Percentiles rank a stretch among this genome's conserved stretches.
These are phyloP conservation scores for Menidia beryllina DNA, from an alignment of 2,113 vertebrate genomes.

Conservation along the genomic window DNA sequence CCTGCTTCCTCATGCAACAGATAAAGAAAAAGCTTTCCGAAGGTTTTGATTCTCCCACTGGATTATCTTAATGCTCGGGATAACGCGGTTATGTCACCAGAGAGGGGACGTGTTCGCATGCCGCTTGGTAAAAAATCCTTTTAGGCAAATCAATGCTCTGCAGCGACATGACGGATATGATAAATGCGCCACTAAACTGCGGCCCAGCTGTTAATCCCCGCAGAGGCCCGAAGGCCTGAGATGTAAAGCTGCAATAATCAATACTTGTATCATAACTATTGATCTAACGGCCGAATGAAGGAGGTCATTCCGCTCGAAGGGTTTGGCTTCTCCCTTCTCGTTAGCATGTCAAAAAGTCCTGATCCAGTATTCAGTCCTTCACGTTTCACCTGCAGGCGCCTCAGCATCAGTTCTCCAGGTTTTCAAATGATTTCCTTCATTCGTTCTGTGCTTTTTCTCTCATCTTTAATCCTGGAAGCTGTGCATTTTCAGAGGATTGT, in stretches of 20 bases:
- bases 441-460: too few species aligned
- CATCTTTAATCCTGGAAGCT: too few species aligned
- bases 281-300: not conserved
- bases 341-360: not conserved
- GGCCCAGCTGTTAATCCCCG: constrained; percentile 8
- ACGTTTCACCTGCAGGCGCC: too few species aligned
- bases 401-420: too few species aligned
- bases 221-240: not conserved
- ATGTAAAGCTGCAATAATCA: constrained; percentile 6
- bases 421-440: too few species aligned
- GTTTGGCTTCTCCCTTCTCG: too few species aligned
- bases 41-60: constrained; percentile 58
- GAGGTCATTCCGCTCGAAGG: not conserved
- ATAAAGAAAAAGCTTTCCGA: constrained; percentile 48
- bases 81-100: constrained; percentile 74
- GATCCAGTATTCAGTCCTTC: not conserved
- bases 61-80: constrained; percentile 76
- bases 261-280: not conserved
- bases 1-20: constrained; percentile 33
- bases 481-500: too few species aligned
- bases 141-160: constrained; percentile 74
- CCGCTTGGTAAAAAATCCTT: constrained; percentile 72
- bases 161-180: constrained; percentile 61
- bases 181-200: constrained; percentile 40
- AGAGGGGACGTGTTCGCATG: constrained; percentile 68